phyloP scores from a whole-genome alignment of 2,113 vertebrate species.

The Cephalopterus ornatus region DNA sequence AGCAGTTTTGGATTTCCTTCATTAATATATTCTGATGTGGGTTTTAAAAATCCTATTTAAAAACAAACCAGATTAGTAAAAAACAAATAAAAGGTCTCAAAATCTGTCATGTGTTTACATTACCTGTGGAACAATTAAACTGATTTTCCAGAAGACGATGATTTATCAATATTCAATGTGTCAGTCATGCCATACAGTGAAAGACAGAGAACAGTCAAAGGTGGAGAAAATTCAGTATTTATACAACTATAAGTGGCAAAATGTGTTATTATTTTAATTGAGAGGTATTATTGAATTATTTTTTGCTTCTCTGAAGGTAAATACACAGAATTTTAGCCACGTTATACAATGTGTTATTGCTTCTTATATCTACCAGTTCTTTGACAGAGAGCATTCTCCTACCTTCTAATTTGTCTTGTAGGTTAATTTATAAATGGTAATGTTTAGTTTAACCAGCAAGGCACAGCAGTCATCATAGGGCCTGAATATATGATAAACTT shows the following conservation, averaged over 20 bases:
- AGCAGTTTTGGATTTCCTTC: neutral
- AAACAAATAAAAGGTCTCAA: neutral
- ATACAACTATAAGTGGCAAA: neutral
- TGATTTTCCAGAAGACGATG: neutral
- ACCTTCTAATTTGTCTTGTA: neutral
- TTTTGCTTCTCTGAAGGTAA: neutral
- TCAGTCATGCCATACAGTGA: neutral
- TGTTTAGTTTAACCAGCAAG: neutral
- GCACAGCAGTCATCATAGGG: neutral
- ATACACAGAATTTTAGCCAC: neutral
- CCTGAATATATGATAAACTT: conserved; percentile 16
- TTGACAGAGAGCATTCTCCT: neutral
- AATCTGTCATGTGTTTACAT: neutral
- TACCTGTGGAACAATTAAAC: neutral
- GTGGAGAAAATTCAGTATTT: neutral
- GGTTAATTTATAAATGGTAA: conserved; percentile 33
- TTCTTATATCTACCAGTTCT: neutral
- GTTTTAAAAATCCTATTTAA: neutral
- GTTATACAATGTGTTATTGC: neutral
- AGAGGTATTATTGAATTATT: neutral
- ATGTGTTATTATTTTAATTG: neutral
- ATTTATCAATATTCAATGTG: neutral
- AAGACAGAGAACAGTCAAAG: neutral
- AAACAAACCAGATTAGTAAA: neutral
- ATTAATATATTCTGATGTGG: neutral